These are phyloP conservation scores for Furnarius figulus DNA, from an alignment of 2,113 vertebrate species.

Conservation along the genomic window DNA sequence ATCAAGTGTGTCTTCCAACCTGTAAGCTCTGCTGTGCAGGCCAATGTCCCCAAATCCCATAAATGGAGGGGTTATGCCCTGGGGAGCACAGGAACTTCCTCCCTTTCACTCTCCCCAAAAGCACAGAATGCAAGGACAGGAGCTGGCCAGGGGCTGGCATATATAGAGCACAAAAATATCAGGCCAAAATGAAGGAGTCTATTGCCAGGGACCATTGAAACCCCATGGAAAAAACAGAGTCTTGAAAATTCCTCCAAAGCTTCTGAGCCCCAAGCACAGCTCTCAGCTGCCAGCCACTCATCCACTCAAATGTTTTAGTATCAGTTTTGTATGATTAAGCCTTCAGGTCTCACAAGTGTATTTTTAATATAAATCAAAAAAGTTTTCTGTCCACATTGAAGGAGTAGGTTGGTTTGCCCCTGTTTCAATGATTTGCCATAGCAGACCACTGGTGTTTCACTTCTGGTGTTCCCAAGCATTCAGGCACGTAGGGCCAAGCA, in stretches of 20 bases:
- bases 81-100: not conserved
- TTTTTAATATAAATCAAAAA: not conserved
- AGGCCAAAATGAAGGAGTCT: not conserved
- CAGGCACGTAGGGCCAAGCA: not conserved
- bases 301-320: not conserved
- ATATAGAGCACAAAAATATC: not conserved
- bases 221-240: not conserved
- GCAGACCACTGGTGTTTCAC: not conserved
- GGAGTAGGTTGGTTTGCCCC: not conserved
- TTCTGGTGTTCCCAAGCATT: not conserved
- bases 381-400: not conserved
- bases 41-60: not conserved
- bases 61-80: not conserved
- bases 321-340: rapidly evolving
- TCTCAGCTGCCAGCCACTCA: not conserved
- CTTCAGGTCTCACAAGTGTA: not conserved
- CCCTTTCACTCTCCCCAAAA: not conserved
- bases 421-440: no score
- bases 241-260: not conserved
- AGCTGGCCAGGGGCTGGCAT: not conserved
- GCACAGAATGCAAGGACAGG: rapidly evolving
- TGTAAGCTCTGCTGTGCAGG: not conserved
- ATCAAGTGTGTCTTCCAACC: not conserved
- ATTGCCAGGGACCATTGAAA: not conserved
- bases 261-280: not conserved